phyloP scores from a whole-genome alignment of 2,888 invertebrate species.

The Eugnorisma glareosa region DNA sequence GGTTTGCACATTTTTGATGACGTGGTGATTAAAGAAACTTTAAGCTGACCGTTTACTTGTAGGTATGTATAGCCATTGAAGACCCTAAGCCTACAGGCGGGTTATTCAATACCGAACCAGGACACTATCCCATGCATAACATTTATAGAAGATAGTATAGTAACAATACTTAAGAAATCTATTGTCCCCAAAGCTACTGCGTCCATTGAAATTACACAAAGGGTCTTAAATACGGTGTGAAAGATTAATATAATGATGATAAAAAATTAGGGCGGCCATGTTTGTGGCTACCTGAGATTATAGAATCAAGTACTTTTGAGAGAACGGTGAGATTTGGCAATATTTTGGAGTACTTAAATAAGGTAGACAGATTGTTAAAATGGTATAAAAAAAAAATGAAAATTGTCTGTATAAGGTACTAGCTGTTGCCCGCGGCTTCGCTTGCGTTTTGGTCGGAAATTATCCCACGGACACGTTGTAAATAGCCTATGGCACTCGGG shows the following conservation, averaged over 20 bases:
- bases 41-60: neutral
- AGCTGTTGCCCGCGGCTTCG: too few relatives aligned
- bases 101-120: conserved; percentile 23
- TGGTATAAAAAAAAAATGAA: too few relatives aligned
- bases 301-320: conserved; percentile 34
- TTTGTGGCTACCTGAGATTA: conserved; percentile 45
- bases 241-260: conserved; percentile 40
- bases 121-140: neutral
- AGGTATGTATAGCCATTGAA: neutral
- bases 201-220: conserved; percentile 36
- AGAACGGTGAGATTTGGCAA: too few relatives aligned
- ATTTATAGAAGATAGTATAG: neutral
- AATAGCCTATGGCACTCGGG: too few relatives aligned
- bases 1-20: neutral
- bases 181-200: conserved; percentile 12
- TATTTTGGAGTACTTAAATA: neutral
- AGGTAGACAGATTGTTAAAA: neutral
- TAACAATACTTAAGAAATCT: conserved; percentile 20
- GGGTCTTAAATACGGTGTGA: conserved; percentile 22
- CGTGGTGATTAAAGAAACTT: neutral
- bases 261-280: conserved; percentile 37
- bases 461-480: too few relatives aligned
- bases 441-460: too few relatives aligned
- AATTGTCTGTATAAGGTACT: too few relatives aligned
- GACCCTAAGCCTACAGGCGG: conserved; percentile 8